Base-by-base conservation (phyloP, 2,113 vertebrate species). In the Sinocyclocheilus grahami region DNA sequence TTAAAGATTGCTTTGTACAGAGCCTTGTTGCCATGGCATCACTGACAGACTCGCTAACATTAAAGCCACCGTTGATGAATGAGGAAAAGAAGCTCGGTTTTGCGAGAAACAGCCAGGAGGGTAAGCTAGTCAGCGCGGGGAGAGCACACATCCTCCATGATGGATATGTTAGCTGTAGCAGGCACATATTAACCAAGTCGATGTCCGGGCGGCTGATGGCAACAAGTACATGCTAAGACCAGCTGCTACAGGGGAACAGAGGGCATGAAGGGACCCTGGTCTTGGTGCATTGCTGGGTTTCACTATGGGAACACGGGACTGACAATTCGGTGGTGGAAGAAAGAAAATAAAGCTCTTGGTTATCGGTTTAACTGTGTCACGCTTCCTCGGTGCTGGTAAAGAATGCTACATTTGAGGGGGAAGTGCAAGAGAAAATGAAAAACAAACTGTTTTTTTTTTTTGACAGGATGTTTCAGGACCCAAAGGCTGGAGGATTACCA, bases 401-500 rank as follows among this genome's bases (percentile, higher is more conserved):
- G 76, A 88, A 65, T 82, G 82, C 75, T 87, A 55, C 5, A 24
- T 85, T 86, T 80, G 33, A 83, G 76, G 77, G 5, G 62, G 1
- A 82, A 3, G 24, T 77, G 84, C 86, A 87, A 85, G 90, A 91
- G 92, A 92, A 93, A 95, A 95, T 94, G 92, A 95, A 95, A 48
- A 93, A 92, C 93, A 93, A 94, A 94, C 95, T 96, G 71, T 74
- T 46, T 46, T 92, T 92, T 94, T 94, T 93, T 71, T 92, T 94
- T 95, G 94, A 92, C 93, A 94, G 93, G 92, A 93, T 94, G 94
- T 93, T 94, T 93, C 94, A 93, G 95, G 92, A 94, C 93, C 92
- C 89, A 90, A 87, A 91, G 94, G 91, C 92, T 92, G 91, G 90
- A 39, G 95, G 96, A 97, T 97, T 97, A 96, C 93, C 92, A 94